A percentile compares a stretch with the other conserved stretches of the same genome.
Evolutionary conservation across 64 coral and sea anemone species (phyloP).

Genomic region (Pocillopora damicornis): DNA sequence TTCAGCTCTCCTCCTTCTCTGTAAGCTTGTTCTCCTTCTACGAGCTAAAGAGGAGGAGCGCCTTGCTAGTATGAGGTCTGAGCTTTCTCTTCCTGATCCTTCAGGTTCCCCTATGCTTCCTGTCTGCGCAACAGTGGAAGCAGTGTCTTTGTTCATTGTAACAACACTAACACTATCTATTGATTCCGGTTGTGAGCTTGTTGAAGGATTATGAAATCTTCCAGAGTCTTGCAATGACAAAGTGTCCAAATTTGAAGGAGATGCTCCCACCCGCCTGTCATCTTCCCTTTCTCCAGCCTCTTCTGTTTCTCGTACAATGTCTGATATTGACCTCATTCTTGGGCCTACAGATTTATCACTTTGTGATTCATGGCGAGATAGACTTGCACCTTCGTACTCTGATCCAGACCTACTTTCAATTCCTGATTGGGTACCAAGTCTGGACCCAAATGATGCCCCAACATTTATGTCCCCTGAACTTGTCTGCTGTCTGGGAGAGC

Average conservation of each 20-base stretch:
- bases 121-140: constrained; percentile 79
- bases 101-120: constrained; percentile 83
- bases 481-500: neutral
- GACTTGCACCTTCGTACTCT: constrained; percentile 18
- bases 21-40: constrained; percentile 68
- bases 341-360: constrained; percentile 40
- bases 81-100: constrained; percentile 63
- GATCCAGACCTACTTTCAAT: constrained; percentile 38
- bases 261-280: neutral
- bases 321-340: constrained; percentile 77
- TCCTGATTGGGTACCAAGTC: constrained; percentile 1
- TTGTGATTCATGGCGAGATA: constrained; percentile 39
- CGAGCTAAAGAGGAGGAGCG: constrained; percentile 78
- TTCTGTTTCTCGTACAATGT: constrained; percentile 58
- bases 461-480: constrained; percentile 27
- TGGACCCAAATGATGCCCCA: constrained; percentile 22
- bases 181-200: constrained; percentile 90
- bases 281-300: constrained; percentile 29
- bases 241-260: constrained; percentile 69
- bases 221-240: constrained; percentile 63
- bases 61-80: constrained; percentile 64
- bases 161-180: constrained; percentile 86
- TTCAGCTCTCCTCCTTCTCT: constrained; percentile 49
- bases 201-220: constrained; percentile 56
- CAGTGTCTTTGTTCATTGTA: constrained; percentile 88